These are phyloP conservation scores for Sinocyclocheilus rhinocerous DNA, from an alignment of 2,113 vertebrate species.

Conservation along the genomic window DNA sequence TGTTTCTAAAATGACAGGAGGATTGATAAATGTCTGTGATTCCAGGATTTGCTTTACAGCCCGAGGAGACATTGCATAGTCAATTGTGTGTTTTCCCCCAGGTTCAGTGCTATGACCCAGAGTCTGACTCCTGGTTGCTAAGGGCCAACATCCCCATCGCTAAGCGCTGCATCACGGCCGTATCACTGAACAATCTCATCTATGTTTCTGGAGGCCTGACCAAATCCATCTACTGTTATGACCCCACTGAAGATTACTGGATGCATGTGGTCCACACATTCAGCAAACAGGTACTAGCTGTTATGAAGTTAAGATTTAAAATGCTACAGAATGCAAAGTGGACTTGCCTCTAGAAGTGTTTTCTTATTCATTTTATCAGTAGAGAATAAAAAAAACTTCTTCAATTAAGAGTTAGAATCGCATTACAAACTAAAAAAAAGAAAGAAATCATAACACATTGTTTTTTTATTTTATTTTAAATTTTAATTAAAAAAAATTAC, in stretches of 20 bases:
- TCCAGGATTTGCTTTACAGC: background rate
- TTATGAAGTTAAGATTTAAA: background rate
- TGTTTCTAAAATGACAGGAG: background rate
- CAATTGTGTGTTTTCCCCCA: conserved; percentile 64
- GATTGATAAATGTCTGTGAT: background rate
- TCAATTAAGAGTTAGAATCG: too few relatives aligned
- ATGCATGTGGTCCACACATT: conserved; percentile 96
- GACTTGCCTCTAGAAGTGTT: background rate
- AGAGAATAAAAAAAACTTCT: background rate
- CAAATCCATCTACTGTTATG: conserved; percentile 95
- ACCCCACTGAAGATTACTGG: conserved; percentile 96
- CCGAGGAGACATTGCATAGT: background rate
- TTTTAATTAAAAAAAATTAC: too few relatives aligned
- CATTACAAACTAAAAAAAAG: too few relatives aligned
- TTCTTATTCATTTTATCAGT: background rate
- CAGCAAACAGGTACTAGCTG: conserved; percentile 85
- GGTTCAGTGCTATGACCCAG: conserved; percentile 98
- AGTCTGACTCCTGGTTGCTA: conserved; percentile 87
- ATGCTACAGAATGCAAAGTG: background rate
- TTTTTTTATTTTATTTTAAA: too few relatives aligned
- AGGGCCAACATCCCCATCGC: conserved; percentile 96
- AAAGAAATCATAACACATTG: too few relatives aligned
- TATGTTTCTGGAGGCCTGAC: conserved; percentile 97
- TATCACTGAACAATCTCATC: conserved; percentile 93
- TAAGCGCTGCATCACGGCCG: conserved; percentile 95